Base-by-base conservation (phyloP, 2,113 vertebrate genomes). In the Toxotes jaculatrix region DNA sequence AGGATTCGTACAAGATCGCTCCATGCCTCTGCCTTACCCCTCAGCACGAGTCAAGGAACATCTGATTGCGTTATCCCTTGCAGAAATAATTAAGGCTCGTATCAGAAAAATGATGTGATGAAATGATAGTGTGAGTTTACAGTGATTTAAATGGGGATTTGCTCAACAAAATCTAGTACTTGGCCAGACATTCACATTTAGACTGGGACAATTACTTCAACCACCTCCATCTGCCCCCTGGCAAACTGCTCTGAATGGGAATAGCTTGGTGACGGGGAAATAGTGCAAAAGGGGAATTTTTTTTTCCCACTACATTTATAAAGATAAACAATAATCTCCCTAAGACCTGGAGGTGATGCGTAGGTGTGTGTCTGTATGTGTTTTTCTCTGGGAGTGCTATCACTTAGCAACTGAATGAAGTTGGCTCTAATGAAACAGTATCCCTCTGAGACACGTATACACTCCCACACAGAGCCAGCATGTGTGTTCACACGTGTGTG, bases 381-480 rank as follows among this genome's bases (percentile, higher is more conserved):
- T 92, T 92, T 92, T 91, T 90, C 88, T 81, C 38, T 7, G 32
- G 74, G 81, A 91, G 90, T 76, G 90, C 84, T 84, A 91, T 94
- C 93, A 93, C 94, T 94, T 94, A 94, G 94, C 93, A 95, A 95
- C 93, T 87, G 85, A 93, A 88, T 80, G 86, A 91, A 91, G 84
- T 87, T 83, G 88, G 75, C 89, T 83, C 82, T 93, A 93, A 94
- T 94, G 84, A 95, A 92, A 92, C 88, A 82, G 68, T 74, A 80
- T 93, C 87, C 93, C 92, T 91, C 80, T 47, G 92, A 90, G 92
- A 89, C 88, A 75, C 72, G 51, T 23, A 76, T 16, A 49, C 79
- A 87, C 91, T 87, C 94, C 92, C 87, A 93, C 92, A 87, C 87
- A 49, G 43, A 82, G 65, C 85, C 88, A 78, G 53, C 65, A 77